These are phyloP conservation scores for Harmothoe impar DNA, from an alignment of 2,888 invertebrate genomes.

Conservation along the genomic window DNA sequence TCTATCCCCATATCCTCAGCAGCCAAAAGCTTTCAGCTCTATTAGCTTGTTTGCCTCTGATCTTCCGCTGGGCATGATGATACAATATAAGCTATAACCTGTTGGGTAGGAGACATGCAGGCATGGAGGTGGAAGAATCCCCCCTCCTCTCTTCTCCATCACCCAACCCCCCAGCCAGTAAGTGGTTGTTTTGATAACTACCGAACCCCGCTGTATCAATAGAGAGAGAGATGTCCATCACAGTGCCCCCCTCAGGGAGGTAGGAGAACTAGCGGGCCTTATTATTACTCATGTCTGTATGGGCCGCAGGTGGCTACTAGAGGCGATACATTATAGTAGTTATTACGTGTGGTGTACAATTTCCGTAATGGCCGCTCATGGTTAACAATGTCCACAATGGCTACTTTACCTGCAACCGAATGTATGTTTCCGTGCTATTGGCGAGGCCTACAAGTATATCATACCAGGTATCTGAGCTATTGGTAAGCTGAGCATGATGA, in stretches of 20 bases:
- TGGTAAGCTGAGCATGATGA: no score
- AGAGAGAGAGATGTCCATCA: neutral
- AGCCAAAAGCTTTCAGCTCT: constrained; percentile 17
- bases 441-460: no score
- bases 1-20: neutral
- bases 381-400: constrained; percentile 4
- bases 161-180: neutral
- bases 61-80: constrained; percentile 8
- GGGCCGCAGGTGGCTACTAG: neutral
- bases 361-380: neutral
- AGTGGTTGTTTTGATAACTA: constrained; percentile 31
- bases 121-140: no score
- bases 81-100: constrained; percentile 4
- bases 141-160: no score
- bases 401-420: no score
- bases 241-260: neutral
- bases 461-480: no score
- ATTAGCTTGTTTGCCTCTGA: constrained; percentile 23
- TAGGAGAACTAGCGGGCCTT: neutral
- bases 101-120: neutral
- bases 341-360: neutral
- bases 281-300: neutral
- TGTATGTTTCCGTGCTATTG: no score
- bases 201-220: neutral
- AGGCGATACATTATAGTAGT: neutral